These are phyloP conservation scores for Coryphaenoides rupestris DNA, from an alignment of 2,113 vertebrate genomes.

Conservation along the genomic window DNA sequence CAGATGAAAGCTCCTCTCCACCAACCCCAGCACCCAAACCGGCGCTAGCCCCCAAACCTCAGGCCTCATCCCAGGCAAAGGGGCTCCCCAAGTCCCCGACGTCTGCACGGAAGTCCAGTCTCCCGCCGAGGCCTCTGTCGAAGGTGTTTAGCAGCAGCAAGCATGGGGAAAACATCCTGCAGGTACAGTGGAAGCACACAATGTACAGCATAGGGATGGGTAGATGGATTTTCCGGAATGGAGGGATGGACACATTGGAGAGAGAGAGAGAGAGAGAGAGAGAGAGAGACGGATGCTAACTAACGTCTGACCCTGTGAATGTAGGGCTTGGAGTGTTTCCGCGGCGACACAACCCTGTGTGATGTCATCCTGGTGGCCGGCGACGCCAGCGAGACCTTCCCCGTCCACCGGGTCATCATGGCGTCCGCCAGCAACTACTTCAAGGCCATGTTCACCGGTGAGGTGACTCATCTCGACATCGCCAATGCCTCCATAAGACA, in stretches of 20 bases:
- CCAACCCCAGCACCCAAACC: conserved; percentile 10
- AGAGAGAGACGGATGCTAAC: neutral
- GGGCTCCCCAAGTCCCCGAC: conserved; percentile 45
- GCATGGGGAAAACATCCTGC: conserved; percentile 63
- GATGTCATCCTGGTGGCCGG: conserved; percentile 74
- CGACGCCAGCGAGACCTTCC: conserved; percentile 70
- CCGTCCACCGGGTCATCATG: conserved; percentile 78
- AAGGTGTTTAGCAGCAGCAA: conserved; percentile 67
- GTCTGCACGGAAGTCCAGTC: conserved; percentile 57
- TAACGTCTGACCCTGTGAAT: neutral
- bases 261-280: neutral
- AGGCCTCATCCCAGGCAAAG: conserved; percentile 7
- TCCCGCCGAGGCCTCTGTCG: conserved; percentile 57
- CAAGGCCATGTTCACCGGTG: conserved; percentile 81
- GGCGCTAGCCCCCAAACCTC: conserved; percentile 18
- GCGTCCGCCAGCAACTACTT: conserved; percentile 80
- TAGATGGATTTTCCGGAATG: too few species aligned
- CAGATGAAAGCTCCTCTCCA: conserved; percentile 38
- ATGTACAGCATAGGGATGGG: neutral
- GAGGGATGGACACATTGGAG: neutral
- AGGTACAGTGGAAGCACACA: conserved; percentile 46
- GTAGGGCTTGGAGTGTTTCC: conserved; percentile 73
- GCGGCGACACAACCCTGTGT: conserved; percentile 65
- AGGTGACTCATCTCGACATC: neutral
- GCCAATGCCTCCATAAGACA: neutral